Conservation (phyloP, 2,888 invertebrate species). For the Lutraria lutraria region DNA sequence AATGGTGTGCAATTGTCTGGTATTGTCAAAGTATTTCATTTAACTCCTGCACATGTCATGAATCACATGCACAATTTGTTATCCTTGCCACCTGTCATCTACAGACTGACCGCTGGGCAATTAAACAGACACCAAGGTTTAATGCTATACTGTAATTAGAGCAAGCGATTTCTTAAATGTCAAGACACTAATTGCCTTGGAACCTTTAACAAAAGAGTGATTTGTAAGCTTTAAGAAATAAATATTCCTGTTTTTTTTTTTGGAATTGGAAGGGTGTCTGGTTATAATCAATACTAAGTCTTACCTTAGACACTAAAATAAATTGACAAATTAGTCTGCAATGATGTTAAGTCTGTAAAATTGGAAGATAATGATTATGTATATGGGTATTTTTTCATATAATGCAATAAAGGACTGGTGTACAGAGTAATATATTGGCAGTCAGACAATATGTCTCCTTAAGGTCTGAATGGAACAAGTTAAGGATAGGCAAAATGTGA, state of each 20-base stretch:
- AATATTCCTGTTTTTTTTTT: neutral
- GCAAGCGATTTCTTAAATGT: neutral
- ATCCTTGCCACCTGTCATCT: neutral
- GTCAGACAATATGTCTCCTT: neutral
- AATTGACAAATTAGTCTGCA: neutral
- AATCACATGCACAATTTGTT: constrained; percentile 13
- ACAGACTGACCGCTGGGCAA: neutral
- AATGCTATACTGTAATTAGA: neutral
- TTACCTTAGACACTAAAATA: too few species aligned
- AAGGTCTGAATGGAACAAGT: too few species aligned
- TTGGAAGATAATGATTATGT: neutral
- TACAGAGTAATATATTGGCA: neutral
- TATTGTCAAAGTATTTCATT: constrained; percentile 5
- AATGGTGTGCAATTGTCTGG: neutral
- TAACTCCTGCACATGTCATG: neutral
- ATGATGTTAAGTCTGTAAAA: neutral
- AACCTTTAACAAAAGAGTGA: neutral
- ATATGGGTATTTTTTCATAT: neutral
- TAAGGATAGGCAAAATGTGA: too few species aligned
- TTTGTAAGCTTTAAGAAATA: neutral
- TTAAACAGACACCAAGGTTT: neutral
- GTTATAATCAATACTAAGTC: neutral
- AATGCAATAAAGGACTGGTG: neutral
- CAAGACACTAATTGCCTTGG: neutral
- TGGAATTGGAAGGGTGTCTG: neutral